phyloP scores from a whole-genome alignment of 2,888 invertebrate species.

The Drymonia ruficornis region DNA sequence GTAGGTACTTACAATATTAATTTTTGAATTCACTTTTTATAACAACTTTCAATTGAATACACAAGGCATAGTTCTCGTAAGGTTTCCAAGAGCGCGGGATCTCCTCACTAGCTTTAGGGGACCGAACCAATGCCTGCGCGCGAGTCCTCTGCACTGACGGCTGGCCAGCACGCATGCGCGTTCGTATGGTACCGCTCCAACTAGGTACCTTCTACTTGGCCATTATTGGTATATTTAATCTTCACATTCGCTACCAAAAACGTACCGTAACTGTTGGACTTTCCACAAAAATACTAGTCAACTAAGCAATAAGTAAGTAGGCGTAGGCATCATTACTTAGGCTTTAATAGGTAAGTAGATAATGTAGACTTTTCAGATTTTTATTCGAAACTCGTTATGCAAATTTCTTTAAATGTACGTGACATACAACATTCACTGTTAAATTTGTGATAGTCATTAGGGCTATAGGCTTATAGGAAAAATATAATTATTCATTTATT shows the following conservation, averaged over 20 bases:
- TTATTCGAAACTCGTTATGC: conserved; percentile 33
- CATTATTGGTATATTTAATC: conserved; percentile 26
- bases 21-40: not conserved
- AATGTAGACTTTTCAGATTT: not conserved
- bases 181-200: conserved; percentile 7
- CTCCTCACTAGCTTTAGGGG: conserved; percentile 17
- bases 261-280: conserved; percentile 24
- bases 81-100: conserved; percentile 36
- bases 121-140: conserved; percentile 41
- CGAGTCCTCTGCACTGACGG: conserved; percentile 42
- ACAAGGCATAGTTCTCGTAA: conserved; percentile 17
- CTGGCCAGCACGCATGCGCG: conserved; percentile 24
- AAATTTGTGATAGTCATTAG: conserved; percentile 29
- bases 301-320: not conserved
- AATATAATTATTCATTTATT: conserved; percentile 24
- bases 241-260: conserved; percentile 30
- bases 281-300: conserved; percentile 35
- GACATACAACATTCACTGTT: conserved; percentile 31
- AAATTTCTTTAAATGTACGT: conserved; percentile 30
- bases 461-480: conserved; percentile 20
- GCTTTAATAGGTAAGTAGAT: not conserved
- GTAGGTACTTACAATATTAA: conserved; percentile 1
- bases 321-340: not conserved
- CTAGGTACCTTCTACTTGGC: not conserved
- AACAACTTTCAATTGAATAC: conserved; percentile 8